phyloP scores from a whole-genome alignment of 2,888 invertebrate genomes.

The Melinaea marsaeus region DNA sequence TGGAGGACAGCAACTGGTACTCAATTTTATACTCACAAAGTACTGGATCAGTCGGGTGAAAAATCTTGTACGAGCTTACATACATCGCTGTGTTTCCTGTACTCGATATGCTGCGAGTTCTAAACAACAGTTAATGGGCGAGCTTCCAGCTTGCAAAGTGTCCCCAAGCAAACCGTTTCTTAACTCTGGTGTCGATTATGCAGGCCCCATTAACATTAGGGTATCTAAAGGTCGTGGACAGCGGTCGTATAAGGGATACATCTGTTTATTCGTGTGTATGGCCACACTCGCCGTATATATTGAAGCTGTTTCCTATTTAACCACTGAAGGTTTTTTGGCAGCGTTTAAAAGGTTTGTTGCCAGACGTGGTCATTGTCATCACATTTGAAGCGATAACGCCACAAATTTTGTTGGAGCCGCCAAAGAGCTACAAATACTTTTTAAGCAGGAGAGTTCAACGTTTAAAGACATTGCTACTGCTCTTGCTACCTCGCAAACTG shows the following conservation, averaged over 20 bases:
- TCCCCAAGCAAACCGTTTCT: constrained; percentile 18
- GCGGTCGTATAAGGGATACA: constrained; percentile 13
- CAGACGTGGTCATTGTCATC: constrained; percentile 24
- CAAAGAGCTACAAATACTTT: constrained; percentile 3
- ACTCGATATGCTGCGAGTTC: neutral
- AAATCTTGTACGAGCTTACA: constrained; percentile 15
- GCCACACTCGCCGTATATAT: constrained; percentile 27
- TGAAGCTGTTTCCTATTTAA: constrained; percentile 33
- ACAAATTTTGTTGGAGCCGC: constrained; percentile 28
- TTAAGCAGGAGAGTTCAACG: neutral
- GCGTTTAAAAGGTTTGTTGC: constrained; percentile 25
- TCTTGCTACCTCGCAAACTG: constrained; percentile 21
- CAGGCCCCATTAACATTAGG: constrained; percentile 25
- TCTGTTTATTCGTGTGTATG: constrained; percentile 15
- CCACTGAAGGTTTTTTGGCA: constrained; percentile 32
- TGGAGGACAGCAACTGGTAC: constrained; percentile 34
- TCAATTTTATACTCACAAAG: constrained; percentile 29
- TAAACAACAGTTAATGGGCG: constrained; percentile 29
- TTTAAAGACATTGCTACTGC: constrained; percentile 15
- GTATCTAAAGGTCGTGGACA: constrained; percentile 19
- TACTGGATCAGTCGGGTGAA: constrained; percentile 33
- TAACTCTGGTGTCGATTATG: constrained; percentile 24
- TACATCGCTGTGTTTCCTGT: constrained; percentile 23
- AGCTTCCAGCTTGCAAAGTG: constrained; percentile 21
- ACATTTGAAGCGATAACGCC: constrained; percentile 29